phyloP scores from a whole-genome alignment of 2,113 vertebrate species.

The Camelus bactrianus region DNA sequence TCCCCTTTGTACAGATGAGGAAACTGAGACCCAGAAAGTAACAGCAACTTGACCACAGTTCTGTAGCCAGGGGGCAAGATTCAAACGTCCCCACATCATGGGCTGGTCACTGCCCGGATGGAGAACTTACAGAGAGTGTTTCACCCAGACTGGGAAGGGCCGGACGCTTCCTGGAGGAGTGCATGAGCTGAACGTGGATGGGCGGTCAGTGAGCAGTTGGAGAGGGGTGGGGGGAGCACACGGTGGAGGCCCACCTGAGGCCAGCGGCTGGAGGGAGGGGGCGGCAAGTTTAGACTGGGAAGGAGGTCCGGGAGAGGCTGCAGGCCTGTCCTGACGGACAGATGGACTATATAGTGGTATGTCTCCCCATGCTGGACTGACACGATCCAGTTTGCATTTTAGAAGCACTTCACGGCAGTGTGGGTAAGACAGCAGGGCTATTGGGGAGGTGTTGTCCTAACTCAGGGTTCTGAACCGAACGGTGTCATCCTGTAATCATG shows the following conservation, averaged over 20 bases:
- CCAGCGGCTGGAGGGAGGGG: neutral
- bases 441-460: neutral
- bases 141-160: neutral
- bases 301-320: neutral
- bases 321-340: neutral
- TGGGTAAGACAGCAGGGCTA: neutral
- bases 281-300: neutral
- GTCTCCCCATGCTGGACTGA: neutral
- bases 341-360: accelerated
- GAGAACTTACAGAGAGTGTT: neutral
- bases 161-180: neutral
- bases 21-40: neutral
- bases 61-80: neutral
- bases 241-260: neutral
- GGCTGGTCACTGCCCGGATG: neutral
- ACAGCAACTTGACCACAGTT: neutral
- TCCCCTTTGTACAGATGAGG: neutral
- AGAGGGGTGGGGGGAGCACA: neutral
- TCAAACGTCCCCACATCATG: neutral
- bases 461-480: neutral
- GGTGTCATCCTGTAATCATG: neutral
- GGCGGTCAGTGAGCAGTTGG: neutral
- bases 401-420: neutral
- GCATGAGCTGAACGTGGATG: neutral
- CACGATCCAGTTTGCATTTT: neutral